phyloP scores from a whole-genome alignment of 2,888 invertebrate genomes.

The Lasioglossum pauxillum region DNA sequence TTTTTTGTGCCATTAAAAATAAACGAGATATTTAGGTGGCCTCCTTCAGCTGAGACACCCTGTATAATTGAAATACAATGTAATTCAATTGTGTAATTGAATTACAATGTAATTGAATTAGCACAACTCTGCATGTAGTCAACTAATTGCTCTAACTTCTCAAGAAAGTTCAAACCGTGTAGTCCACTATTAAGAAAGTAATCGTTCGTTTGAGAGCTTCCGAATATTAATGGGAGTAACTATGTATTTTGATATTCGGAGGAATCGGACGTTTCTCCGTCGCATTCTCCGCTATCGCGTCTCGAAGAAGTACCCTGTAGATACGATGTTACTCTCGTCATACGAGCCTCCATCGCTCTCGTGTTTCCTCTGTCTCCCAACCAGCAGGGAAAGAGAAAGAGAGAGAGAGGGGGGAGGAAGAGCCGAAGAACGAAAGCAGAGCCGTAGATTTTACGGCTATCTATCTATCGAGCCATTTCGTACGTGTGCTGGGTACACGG shows the following conservation, averaged over 20 bases:
- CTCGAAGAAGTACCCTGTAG: neutral
- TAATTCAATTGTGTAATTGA: too few species aligned
- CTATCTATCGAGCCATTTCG: constrained; percentile 78
- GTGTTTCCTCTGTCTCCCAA: neutral
- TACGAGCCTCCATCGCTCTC: constrained; percentile 9
- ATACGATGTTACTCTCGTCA: neutral
- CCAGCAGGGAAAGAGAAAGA: neutral
- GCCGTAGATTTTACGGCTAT: constrained; percentile 72
- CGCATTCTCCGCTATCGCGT: constrained; percentile 11
- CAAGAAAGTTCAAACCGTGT: too few species aligned
- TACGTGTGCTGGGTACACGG: constrained; percentile 78
- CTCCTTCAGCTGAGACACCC: too few species aligned
- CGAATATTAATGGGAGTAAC: too few species aligned
- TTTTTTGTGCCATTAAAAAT: too few species aligned
- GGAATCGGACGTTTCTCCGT: constrained; percentile 11
- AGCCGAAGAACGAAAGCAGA: constrained; percentile 28
- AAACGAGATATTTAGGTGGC: too few species aligned
- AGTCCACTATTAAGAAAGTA: too few species aligned
- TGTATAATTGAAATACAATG: too few species aligned
- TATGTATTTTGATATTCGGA: constrained; percentile 1
- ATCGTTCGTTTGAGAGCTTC: too few species aligned
- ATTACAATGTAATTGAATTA: too few species aligned
- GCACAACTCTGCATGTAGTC: too few species aligned
- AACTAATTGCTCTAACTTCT: too few species aligned
- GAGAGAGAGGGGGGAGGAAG: neutral